phyloP scores from a whole-genome alignment of 2,797 vertebrate genomes.

The Eulemur albifrons region DNA sequence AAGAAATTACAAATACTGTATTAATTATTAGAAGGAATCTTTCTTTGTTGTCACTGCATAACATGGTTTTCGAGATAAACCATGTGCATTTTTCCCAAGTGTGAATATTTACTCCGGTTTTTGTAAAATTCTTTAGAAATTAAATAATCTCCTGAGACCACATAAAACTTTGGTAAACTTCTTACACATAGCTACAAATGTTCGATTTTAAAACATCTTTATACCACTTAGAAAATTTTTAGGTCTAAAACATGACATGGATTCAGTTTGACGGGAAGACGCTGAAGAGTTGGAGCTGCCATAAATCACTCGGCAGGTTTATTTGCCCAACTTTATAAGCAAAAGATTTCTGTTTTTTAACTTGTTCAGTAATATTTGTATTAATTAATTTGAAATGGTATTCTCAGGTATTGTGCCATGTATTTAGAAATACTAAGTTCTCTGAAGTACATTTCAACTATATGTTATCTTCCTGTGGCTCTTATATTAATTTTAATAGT shows the following conservation, averaged over 20 bases:
- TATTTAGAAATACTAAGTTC: not conserved
- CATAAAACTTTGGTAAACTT: not conserved
- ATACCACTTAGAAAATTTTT: not conserved
- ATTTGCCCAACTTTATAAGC: not conserved
- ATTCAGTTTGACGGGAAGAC: not conserved
- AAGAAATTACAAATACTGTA: not conserved
- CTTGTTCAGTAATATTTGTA: not conserved
- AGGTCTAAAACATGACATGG: not conserved
- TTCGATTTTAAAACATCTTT: not conserved
- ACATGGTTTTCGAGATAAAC: not conserved
- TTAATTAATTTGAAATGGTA: slow-evolving; percentile 31
- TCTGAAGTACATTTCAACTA: not conserved
- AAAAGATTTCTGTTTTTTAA: not conserved
- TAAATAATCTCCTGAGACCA: not conserved
- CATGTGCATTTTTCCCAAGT: not conserved
- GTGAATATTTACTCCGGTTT: not conserved
- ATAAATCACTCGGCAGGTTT: not conserved
- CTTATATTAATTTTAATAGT: slow-evolving; percentile 49
- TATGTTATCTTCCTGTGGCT: slow-evolving; percentile 22
- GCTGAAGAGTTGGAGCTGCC: not conserved
- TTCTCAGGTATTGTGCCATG: not conserved
- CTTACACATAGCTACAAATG: not conserved
- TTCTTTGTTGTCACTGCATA: not conserved
- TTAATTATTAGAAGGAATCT: not conserved
- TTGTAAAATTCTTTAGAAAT: not conserved